Percentiles rank a stretch among this genome's conserved stretches.
These are phyloP conservation scores for Limosa lapponica DNA, from an alignment of 2,797 vertebrate species.

Conservation along the genomic window DNA sequence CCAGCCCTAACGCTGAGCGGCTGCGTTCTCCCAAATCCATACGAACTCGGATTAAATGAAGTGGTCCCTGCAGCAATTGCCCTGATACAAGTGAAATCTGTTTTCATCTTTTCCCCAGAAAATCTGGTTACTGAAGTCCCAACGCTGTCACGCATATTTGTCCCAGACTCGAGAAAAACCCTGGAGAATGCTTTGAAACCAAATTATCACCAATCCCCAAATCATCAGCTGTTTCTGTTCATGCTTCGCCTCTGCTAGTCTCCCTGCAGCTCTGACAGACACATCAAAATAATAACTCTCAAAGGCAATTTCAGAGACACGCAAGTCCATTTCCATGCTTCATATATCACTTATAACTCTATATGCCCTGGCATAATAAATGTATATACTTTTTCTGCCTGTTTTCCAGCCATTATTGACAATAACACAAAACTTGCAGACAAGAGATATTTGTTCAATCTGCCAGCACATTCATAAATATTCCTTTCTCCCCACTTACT, in stretches of 20 bases:
- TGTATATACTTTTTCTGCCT: not conserved
- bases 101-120: slow-evolving; percentile 2
- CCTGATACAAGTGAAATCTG: not conserved
- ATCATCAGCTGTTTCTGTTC: not conserved
- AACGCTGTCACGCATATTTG: not conserved
- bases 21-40: not conserved
- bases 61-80: not conserved
- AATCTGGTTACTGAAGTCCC: not conserved
- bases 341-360: not conserved
- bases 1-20: accelerated
- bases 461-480: not conserved
- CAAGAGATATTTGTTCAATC: not conserved
- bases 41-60: not conserved
- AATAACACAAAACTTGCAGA: not conserved
- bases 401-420: not conserved
- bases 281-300: not conserved
- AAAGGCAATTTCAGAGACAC: not conserved
- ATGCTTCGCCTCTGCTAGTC: not conserved
- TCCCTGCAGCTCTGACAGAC: not conserved
- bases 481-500: not conserved
- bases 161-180: not conserved
- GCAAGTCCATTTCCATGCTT: not conserved
- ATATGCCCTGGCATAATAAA: not conserved
- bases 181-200: not conserved
- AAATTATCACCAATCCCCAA: not conserved